Base-by-base conservation (phyloP, 2,888 invertebrate species). In the Blastobasis lacticolella region DNA sequence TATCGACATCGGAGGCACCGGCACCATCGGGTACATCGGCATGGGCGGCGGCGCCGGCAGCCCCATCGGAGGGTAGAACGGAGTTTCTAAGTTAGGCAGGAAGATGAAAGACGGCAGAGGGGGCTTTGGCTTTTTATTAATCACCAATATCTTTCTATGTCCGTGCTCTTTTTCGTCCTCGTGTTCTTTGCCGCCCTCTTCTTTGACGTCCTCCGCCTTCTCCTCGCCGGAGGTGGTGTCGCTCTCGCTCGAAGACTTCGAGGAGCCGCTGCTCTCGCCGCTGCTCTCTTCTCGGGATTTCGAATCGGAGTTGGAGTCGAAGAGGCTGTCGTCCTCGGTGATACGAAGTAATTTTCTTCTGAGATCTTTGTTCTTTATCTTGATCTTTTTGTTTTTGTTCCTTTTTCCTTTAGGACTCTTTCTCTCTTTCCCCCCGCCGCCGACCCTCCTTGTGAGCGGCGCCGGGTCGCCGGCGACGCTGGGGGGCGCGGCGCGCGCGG, bases 71-170 rank as follows among this genome's bases (percentile, higher is more conserved):
- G 86, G 86, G 54, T 74, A 87, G 57, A 69, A 86, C 2, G 83
- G 77, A 10, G 85, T 81, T 7, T 80, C 77, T 63, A 81, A 69
- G 49, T 73, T 80, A 5, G 87, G 87, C 48, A 87, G 62, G 54
- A 86, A 85, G 60, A 87, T 79, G 55, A 87, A 86, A 5, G 85
- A 85, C 0, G 87, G 87, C 50, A 88, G 62, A 3, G 77, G 78
- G 23, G 75, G 77, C 48, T 73, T 78, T 2, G 78, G 77, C 53
- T 78, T 78, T 60, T 78, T 85, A 57, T 81, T 82, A 49, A 75
- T 68, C 58, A 86, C 71, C 10, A 87, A 54, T 49, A 86, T 73
- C 65, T 83, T 78, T 56, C 80, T 79, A 52, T 87, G 83, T 5
- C 73, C 83, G 54, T 81, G 81, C 38, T 73, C 73, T 52, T 67